Evolutionary conservation across 2,888 invertebrate genomes (phyloP).

Genomic region (Byasa hedistus): DNA sequence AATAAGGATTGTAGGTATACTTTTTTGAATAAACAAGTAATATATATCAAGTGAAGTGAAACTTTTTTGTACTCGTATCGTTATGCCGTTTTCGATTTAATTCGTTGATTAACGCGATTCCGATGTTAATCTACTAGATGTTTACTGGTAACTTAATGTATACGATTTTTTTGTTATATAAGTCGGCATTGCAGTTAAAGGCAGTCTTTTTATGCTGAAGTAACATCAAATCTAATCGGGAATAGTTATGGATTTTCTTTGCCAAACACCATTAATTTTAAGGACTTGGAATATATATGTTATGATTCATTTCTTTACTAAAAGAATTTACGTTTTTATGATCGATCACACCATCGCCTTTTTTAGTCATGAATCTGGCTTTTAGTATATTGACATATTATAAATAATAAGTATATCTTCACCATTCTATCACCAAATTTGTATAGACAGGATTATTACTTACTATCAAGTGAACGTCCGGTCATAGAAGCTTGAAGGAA

Average conservation of each 20-base stretch:
- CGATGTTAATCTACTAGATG: constrained; percentile 11
- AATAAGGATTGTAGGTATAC: constrained; percentile 10
- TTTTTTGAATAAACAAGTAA: constrained; percentile 20
- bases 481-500: no score
- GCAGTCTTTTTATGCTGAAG: constrained; percentile 4
- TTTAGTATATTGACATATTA: no score
- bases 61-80: constrained; percentile 13
- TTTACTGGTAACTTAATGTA: constrained; percentile 9
- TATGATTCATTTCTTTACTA: neutral
- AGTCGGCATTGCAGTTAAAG: constrained; percentile 33
- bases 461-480: no score
- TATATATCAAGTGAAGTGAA: constrained; percentile 6
- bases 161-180: neutral
- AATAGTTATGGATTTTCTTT: neutral
- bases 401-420: no score
- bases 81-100: constrained; percentile 19
- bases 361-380: no score
- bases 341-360: no score
- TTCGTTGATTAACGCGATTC: constrained; percentile 17
- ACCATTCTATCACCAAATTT: no score
- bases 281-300: neutral
- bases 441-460: no score
- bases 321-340: neutral
- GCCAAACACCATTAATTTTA: neutral
- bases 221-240: neutral